Conservation (phyloP, 2,113 vertebrate genomes). For the Pampusana beccarii region DNA sequence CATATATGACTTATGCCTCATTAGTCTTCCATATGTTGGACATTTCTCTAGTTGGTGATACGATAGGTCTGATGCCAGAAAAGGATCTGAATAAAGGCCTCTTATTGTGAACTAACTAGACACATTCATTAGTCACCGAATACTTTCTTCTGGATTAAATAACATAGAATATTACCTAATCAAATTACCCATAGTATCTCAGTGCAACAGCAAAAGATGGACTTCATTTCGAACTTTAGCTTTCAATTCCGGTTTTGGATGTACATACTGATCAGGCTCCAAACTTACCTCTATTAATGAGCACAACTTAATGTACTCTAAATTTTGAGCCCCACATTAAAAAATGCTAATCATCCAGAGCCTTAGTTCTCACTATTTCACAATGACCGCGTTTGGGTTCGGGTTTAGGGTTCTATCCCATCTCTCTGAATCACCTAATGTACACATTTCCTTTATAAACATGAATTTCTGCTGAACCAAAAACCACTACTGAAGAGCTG, state of each 20-base stretch:
- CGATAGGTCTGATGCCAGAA: neutral
- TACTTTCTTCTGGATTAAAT: conserved; percentile 23
- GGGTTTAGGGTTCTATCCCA: neutral
- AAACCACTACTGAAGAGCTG: neutral
- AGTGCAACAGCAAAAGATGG: neutral
- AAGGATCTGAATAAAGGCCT: neutral
- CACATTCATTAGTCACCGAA: neutral
- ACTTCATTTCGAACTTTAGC: neutral
- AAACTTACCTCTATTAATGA: neutral
- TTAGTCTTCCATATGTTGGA: neutral
- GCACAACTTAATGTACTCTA: neutral
- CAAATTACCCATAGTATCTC: neutral
- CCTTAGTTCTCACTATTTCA: neutral
- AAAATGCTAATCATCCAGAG: neutral
- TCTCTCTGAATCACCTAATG: neutral
- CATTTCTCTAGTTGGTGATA: neutral
- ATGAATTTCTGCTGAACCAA: neutral
- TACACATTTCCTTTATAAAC: neutral
- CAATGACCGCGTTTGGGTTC: neutral
- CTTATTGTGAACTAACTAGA: neutral
- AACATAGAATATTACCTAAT: neutral
- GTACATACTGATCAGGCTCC: neutral
- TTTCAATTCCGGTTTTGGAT: neutral
- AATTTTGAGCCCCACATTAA: neutral
- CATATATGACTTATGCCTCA: neutral